Evolutionary conservation across 1,140 invertebrate species (phyloP).

Genomic region (Aphelenchoides fujianensis): DNA sequence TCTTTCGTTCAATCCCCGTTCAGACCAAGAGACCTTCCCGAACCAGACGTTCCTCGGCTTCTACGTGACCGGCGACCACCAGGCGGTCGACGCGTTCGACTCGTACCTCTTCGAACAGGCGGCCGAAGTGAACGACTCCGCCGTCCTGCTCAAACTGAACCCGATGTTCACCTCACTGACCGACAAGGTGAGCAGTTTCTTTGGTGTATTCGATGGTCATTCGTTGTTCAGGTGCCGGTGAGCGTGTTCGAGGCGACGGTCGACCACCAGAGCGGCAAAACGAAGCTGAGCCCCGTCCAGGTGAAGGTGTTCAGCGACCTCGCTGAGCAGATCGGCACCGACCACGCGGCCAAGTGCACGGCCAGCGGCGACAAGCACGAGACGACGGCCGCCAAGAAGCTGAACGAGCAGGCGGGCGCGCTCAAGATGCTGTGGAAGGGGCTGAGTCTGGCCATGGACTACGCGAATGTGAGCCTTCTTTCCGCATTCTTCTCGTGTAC

Average conservation of each 20-base stretch:
- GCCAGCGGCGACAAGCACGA: slow-evolving; percentile 26
- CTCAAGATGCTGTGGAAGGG: slow-evolving; percentile 39
- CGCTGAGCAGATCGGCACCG: slow-evolving; percentile 46
- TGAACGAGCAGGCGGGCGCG: slow-evolving; percentile 39
- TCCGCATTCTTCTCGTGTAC: neutral
- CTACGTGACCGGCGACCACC: slow-evolving; percentile 38
- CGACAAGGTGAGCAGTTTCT: slow-evolving; percentile 36
- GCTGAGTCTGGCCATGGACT: slow-evolving; percentile 27
- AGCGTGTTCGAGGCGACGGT: slow-evolving; percentile 39
- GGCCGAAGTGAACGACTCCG: slow-evolving; percentile 29
- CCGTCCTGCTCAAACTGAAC: slow-evolving; percentile 42
- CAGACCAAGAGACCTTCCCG: slow-evolving; percentile 45
- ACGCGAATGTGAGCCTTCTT: slow-evolving; percentile 33
- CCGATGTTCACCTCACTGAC: slow-evolving; percentile 24
- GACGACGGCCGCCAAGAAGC: slow-evolving; percentile 41
- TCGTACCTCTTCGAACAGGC: slow-evolving; percentile 28
- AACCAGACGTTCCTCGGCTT: slow-evolving; percentile 47
- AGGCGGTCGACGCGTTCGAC: slow-evolving; percentile 22
- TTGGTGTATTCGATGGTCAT: slow-evolving; percentile 8
- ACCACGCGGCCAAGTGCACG: slow-evolving; percentile 46
- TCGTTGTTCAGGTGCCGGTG: slow-evolving; percentile 34
- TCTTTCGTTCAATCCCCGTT: slow-evolving; percentile 7
- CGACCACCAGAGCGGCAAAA: slow-evolving; percentile 33
- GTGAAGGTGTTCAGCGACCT: slow-evolving; percentile 40
- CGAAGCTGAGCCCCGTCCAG: slow-evolving; percentile 33